These are phyloP conservation scores for Philereme transversata DNA, from an alignment of 2,888 invertebrate species.

Conservation along the genomic window DNA sequence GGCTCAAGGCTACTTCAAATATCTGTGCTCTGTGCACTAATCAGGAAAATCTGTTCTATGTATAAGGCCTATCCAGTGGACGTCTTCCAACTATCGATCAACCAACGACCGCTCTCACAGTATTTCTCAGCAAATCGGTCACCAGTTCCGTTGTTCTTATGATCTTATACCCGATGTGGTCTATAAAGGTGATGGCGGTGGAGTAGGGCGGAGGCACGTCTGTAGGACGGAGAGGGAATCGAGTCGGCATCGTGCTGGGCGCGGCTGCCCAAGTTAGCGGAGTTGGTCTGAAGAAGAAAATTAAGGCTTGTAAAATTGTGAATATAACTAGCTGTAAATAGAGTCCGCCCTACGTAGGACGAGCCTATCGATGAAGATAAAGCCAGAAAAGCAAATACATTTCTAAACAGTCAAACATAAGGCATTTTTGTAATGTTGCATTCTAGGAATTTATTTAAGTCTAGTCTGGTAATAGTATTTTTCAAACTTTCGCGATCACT, in stretches of 20 bases:
- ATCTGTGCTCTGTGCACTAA: neutral
- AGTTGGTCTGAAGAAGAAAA: constrained; percentile 61
- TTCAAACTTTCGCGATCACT: too few species aligned
- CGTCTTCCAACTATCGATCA: constrained; percentile 36
- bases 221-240: constrained; percentile 62
- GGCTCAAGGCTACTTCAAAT: neutral
- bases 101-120: constrained; percentile 75
- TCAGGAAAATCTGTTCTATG: neutral
- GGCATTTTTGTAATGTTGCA: too few species aligned
- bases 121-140: constrained; percentile 72
- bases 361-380: too few species aligned
- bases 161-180: constrained; percentile 78
- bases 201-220: constrained; percentile 60
- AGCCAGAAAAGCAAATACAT: too few species aligned
- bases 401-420: too few species aligned
- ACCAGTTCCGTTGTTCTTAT: constrained; percentile 77
- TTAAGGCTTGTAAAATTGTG: neutral
- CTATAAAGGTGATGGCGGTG: constrained; percentile 75
- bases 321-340: too few species aligned
- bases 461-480: too few species aligned
- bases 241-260: constrained; percentile 59
- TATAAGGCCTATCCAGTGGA: neutral
- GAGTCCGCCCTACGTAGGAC: too few species aligned
- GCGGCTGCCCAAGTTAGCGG: constrained; percentile 56
- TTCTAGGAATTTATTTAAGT: too few species aligned